phyloP scores from a whole-genome alignment of 1,140 invertebrate species.

The Macrostomum lignano region DNA sequence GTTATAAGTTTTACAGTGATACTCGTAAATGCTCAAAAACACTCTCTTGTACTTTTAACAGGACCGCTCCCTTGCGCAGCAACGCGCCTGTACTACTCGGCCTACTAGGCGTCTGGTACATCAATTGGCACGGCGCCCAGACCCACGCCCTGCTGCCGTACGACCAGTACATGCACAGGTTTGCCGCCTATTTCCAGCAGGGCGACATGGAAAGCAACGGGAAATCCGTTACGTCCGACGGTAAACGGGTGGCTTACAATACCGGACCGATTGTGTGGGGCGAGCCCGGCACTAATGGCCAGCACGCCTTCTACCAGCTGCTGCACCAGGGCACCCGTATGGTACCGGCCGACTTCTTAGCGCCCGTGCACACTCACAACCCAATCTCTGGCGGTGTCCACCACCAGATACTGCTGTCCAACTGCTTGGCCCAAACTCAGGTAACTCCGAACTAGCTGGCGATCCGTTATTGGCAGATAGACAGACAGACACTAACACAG shows the following conservation, averaged over 20 bases:
- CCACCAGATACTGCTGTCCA: conserved; percentile 66
- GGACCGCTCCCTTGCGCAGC: too few species aligned
- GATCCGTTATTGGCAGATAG: too few species aligned
- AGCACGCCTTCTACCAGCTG: conserved; percentile 85
- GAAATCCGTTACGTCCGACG: conserved; percentile 54
- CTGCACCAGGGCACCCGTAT: conserved; percentile 59
- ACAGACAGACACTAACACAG: too few species aligned
- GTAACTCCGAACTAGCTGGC: too few species aligned
- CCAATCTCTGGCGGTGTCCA: conserved; percentile 46
- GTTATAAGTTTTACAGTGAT: too few species aligned
- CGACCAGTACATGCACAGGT: conserved; percentile 78
- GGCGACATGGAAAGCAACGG: conserved; percentile 99
- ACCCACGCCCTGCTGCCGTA: conserved; percentile 84
- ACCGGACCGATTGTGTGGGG: conserved; percentile 81
- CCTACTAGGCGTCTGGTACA: conserved; percentile 75
- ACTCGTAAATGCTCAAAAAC: too few species aligned
- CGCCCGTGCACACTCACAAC: conserved; percentile 66
- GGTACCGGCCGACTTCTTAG: conserved; percentile 87
- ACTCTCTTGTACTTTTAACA: too few species aligned
- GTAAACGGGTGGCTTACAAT: conserved; percentile 42
- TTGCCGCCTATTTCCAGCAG: conserved; percentile 97
- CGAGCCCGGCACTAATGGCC: conserved; percentile 96
- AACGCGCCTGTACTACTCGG: conserved; percentile 80
- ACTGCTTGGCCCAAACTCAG: conserved; percentile 96
- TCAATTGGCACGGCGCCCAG: conserved; percentile 72